Conservation (phyloP, 1,140 invertebrate species). For the Zophobas morio region DNA sequence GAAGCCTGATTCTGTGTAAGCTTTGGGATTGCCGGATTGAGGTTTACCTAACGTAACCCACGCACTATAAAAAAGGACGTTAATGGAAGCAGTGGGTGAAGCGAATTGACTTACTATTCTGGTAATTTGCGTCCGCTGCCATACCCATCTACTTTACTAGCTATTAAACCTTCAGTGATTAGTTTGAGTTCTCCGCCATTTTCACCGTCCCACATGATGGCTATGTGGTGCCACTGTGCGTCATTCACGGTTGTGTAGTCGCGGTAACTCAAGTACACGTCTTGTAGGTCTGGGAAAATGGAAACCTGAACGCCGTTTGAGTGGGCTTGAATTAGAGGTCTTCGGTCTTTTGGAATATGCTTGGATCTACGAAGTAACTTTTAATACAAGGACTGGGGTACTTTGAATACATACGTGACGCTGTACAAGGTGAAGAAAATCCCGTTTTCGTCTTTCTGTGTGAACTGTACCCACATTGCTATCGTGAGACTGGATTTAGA, state of each 20-base stretch:
- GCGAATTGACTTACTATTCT: slow-evolving; percentile 76
- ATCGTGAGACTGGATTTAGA: slow-evolving; percentile 86
- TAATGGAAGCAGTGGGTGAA: background rate
- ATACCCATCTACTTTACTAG: slow-evolving; percentile 89
- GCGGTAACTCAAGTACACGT: slow-evolving; percentile 91
- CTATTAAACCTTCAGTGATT: slow-evolving; percentile 94
- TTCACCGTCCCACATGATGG: slow-evolving; percentile 92
- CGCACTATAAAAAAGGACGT: slow-evolving; percentile 74
- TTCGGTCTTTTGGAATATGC: slow-evolving; percentile 84
- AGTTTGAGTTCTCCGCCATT: slow-evolving; percentile 87
- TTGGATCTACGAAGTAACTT: slow-evolving; percentile 73
- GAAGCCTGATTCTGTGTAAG: slow-evolving; percentile 90
- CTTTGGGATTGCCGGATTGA: slow-evolving; percentile 79
- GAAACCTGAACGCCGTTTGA: slow-evolving; percentile 92
- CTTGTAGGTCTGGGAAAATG: slow-evolving; percentile 88
- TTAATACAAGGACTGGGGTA: background rate
- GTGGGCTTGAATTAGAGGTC: slow-evolving; percentile 89
- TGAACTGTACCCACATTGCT: slow-evolving; percentile 97
- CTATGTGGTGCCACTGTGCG: slow-evolving; percentile 97
- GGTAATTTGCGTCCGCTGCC: slow-evolving; percentile 84
- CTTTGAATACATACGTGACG: slow-evolving; percentile 76
- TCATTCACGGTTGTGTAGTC: slow-evolving; percentile 96
- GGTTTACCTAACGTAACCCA: slow-evolving; percentile 95
- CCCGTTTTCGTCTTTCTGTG: slow-evolving; percentile 89
- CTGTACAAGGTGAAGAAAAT: slow-evolving; percentile 95